Evolutionary conservation across 2,888 invertebrate genomes (phyloP).

Genomic region (Cephus rjabovi): DNA sequence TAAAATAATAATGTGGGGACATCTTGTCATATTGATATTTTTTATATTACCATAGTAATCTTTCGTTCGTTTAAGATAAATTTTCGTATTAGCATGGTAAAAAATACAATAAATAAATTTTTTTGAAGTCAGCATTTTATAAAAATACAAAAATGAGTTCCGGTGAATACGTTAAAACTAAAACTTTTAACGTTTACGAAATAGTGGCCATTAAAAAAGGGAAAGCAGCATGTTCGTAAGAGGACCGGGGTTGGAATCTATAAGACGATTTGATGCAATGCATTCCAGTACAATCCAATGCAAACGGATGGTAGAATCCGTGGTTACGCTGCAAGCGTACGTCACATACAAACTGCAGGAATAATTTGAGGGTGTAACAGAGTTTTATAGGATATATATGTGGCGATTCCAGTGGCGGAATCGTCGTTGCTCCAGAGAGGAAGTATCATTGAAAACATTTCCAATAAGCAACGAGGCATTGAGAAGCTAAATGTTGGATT

Average conservation of each 20-base stretch:
- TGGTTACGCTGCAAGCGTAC: not conserved
- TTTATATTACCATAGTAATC: too few relatives aligned
- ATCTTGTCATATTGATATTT: too few relatives aligned
- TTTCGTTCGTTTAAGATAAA: too few relatives aligned
- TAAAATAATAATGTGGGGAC: too few relatives aligned
- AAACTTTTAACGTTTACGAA: not conserved
- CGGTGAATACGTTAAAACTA: not conserved
- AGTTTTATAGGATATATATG: not conserved
- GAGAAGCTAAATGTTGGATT: not conserved
- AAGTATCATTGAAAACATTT: not conserved
- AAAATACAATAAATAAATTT: too few relatives aligned
- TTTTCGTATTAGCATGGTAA: too few relatives aligned
- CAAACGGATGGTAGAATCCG: not conserved
- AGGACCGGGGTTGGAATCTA: not conserved
- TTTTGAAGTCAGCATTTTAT: not conserved
- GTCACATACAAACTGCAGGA: not conserved
- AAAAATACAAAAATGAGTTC: not conserved
- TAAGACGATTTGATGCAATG: not conserved
- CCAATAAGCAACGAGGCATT: not conserved
- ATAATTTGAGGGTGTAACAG: not conserved
- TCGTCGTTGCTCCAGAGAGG: not conserved
- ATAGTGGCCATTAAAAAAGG: not conserved
- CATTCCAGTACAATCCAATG: too few relatives aligned
- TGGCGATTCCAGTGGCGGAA: not conserved
- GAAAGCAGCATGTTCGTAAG: not conserved